phyloP scores from a whole-genome alignment of 2,888 invertebrate genomes.

The Drosophila phalerata region DNA sequence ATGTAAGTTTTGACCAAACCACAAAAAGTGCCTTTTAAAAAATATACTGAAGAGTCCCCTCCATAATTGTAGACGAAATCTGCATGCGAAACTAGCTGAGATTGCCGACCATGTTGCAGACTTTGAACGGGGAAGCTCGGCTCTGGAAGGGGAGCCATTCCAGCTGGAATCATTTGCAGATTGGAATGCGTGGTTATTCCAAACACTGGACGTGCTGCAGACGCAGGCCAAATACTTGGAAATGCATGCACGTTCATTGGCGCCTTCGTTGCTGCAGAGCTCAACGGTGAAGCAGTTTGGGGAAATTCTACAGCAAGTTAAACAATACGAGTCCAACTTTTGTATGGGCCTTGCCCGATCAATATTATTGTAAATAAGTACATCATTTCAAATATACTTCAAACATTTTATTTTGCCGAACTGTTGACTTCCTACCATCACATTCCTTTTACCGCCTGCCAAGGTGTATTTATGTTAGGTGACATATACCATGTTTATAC shows the following conservation, averaged over 20 bases:
- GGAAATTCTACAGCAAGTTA: slow-evolving; percentile 29
- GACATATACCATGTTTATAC: too few relatives aligned
- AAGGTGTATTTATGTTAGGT: too few relatives aligned
- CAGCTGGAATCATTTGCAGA: slow-evolving; percentile 5
- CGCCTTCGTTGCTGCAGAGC: slow-evolving; percentile 22
- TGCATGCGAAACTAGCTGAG: slow-evolving; percentile 13
- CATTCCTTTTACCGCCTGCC: not conserved
- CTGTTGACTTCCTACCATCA: not conserved
- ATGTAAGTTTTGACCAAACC: slow-evolving; percentile 46
- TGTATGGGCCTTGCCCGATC: slow-evolving; percentile 26
- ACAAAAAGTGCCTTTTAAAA: not conserved
- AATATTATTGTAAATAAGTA: not conserved
- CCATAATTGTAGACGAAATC: slow-evolving; percentile 28
- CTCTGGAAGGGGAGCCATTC: slow-evolving; percentile 4
- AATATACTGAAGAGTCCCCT: not conserved
- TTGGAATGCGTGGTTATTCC: slow-evolving; percentile 39
- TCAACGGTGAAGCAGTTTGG: slow-evolving; percentile 38
- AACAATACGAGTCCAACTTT: slow-evolving; percentile 21
- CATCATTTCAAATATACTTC: not conserved
- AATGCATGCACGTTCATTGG: slow-evolving; percentile 28
- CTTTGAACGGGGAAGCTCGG: slow-evolving; percentile 19
- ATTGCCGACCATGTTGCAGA: slow-evolving; percentile 21
- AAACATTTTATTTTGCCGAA: not conserved
- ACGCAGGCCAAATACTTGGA: slow-evolving; percentile 55
- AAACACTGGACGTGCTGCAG: slow-evolving; percentile 30